Conservation (phyloP, 2,797 vertebrate genomes). For the Alcedo atthis region DNA sequence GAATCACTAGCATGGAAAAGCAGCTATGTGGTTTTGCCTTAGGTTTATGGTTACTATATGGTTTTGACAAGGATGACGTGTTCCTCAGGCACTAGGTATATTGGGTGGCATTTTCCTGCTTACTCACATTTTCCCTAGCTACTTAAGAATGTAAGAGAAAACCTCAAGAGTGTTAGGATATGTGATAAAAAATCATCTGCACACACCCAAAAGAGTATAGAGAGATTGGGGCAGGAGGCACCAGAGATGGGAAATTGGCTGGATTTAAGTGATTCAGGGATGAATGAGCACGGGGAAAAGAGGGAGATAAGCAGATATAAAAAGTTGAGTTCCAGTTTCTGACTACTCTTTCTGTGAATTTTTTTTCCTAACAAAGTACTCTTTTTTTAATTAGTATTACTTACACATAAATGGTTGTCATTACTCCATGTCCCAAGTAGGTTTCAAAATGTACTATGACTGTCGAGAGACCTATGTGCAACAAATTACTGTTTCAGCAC, state of each 20-base stretch:
- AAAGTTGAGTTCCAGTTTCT: background rate
- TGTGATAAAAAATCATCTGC: background rate
- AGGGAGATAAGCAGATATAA: background rate
- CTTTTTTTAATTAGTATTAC: background rate
- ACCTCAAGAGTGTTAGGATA: background rate
- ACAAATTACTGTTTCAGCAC: background rate
- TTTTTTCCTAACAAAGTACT: background rate
- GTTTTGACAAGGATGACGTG: background rate
- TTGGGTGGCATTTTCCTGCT: background rate
- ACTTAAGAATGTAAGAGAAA: conserved; percentile 4
- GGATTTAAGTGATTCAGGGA: background rate
- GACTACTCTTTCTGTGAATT: no score
- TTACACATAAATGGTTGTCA: background rate
- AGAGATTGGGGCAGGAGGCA: background rate
- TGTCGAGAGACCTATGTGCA: background rate
- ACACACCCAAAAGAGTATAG: background rate
- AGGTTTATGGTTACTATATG: background rate
- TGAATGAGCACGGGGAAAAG: background rate
- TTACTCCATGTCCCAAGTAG: background rate
- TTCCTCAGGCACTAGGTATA: background rate
- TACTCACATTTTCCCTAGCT: background rate
- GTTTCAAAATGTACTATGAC: background rate
- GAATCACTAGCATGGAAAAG: background rate
- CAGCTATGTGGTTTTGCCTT: background rate
- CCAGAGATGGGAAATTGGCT: background rate